Evolutionary conservation across 2,113 vertebrate species (phyloP).

Genomic region (Eublepharis macularius): DNA sequence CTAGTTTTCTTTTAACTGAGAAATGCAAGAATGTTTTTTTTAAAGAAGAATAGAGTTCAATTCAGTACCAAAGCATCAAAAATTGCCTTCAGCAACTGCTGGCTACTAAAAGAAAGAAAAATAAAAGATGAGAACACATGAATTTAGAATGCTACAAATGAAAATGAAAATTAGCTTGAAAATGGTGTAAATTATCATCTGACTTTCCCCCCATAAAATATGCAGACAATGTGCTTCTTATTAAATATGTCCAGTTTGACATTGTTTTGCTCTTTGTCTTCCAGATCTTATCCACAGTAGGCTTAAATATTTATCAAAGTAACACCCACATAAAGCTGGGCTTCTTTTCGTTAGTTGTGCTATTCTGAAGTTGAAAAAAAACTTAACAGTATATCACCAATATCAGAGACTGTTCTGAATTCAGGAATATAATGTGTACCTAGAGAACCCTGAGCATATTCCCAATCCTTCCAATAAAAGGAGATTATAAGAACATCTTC

Average conservation of each 20-base stretch:
- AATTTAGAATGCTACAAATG: constrained; percentile 59
- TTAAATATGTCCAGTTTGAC: background rate
- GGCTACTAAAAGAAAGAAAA: constrained; percentile 61
- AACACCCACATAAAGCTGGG: background rate
- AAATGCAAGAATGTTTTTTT: constrained; percentile 43
- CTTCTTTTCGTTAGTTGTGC: background rate
- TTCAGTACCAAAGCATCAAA: constrained; percentile 64
- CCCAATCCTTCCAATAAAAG: background rate
- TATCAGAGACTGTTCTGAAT: background rate
- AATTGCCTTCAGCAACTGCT: constrained; percentile 70
- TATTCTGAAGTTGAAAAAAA: background rate
- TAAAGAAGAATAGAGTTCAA: constrained; percentile 51
- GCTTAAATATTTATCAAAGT: constrained; percentile 4
- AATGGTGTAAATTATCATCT: constrained; percentile 48
- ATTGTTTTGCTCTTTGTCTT: constrained; percentile 23
- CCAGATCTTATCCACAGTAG: constrained; percentile 8
- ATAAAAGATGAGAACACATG: constrained; percentile 54
- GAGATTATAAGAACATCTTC: too few relatives aligned
- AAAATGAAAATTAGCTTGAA: constrained; percentile 64
- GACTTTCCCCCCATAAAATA: constrained; percentile 44
- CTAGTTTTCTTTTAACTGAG: constrained; percentile 66
- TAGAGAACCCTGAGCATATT: background rate
- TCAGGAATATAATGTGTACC: background rate
- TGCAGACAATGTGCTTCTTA: constrained; percentile 4
- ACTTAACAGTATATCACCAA: background rate